A percentile compares a stretch with the other conserved stretches of the same genome.
These are phyloP conservation scores for Phyllotreta cruciferae DNA, from an alignment of 2,888 invertebrate genomes.

Conservation along the genomic window DNA sequence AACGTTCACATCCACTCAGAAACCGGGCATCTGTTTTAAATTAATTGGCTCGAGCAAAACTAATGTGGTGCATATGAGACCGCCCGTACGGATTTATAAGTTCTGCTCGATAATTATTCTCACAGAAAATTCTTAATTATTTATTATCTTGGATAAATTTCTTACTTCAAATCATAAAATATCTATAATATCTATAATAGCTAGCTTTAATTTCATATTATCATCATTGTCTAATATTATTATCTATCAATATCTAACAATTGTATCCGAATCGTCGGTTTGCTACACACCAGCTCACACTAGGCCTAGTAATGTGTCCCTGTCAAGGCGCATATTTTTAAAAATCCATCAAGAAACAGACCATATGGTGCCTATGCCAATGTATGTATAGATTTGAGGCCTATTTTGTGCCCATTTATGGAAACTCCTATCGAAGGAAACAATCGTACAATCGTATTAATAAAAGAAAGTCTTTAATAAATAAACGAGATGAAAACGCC, in stretches of 20 bases:
- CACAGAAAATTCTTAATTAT: neutral
- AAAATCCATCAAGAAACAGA: conserved; percentile 31
- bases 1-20: conserved; percentile 29
- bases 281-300: conserved; percentile 16
- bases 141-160: no score
- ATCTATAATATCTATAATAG: no score
- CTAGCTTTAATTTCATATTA: no score
- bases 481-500: no score
- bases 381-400: conserved; percentile 25
- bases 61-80: conserved; percentile 20
- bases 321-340: conserved; percentile 32
- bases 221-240: no score
- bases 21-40: conserved; percentile 36
- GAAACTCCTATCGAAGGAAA: conserved; percentile 9
- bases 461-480: no score
- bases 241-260: no score
- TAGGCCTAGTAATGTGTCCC: conserved; percentile 9
- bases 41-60: conserved; percentile 30
- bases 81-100: neutral
- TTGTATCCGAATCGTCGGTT: neutral
- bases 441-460: no score
- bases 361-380: conserved; percentile 29
- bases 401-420: conserved; percentile 24
- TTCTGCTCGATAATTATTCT: neutral
- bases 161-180: no score